Base-by-base conservation (phyloP, 2,888 invertebrate species). In the Eupithecia vulgata region DNA sequence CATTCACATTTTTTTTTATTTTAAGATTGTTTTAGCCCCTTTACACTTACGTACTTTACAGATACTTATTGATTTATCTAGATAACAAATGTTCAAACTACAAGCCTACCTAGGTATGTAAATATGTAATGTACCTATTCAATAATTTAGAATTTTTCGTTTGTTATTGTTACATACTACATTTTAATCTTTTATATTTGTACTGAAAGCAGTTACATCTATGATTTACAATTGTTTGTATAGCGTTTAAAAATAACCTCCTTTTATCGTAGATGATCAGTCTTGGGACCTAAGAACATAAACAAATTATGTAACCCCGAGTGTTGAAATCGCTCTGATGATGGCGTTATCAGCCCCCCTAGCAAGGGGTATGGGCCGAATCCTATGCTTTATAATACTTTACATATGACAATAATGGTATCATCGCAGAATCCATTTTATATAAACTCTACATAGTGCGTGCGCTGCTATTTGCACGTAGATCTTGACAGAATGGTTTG, bases 41-140 rank as follows among this genome's bases (percentile, higher is more conserved):
- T 67, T 34, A 67, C 52, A 30, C 52, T 52, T 48, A 52, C 67
- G 13, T 52, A 61, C 70, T 48, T n/a, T 67, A 34, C 45, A 62
- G 17, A n/a, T 66, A 52, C 21, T 21, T 52, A 35, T 10, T 21
- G 67, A 34, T 52, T 68, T 37, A 17, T 68, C 35, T 48, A 59
- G 40, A 68, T 57, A 21, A 57, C 21, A 61, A 48, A 67, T 37
- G 13, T 25, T 45, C 30, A 37, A 62, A 64, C 62, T 64, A 62
- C 30, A 34, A 62, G 62, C n/a, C 62, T 62, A 21, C 37, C n/a
- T 64, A 30, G 30, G 30, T 30, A 64, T 10, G 17, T 64, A 64
- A 35, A 64, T 65, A 40, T 40, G 30, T 45, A 17, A 37, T 37
- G 34, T 37, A 64, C n/a, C 40, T 37, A 40, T 21, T 25, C 6